phyloP scores from a whole-genome alignment of 1,140 invertebrate species.

The Tetramorium alpestre region DNA sequence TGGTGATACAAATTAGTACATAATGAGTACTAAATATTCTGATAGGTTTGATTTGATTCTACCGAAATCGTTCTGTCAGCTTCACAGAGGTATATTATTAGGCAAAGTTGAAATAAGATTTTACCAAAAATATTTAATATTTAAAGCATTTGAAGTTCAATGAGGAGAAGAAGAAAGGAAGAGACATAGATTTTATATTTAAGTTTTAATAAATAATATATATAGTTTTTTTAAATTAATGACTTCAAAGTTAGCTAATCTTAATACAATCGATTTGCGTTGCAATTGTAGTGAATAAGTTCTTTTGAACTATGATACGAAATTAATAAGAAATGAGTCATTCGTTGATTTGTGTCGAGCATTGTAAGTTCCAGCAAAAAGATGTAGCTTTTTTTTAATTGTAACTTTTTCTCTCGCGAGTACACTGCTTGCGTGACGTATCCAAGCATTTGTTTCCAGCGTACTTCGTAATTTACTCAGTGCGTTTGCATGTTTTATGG shows the following conservation, averaged over 20 bases:
- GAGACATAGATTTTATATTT: background rate
- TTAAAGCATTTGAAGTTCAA: background rate
- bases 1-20: no score
- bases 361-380: background rate
- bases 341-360: background rate
- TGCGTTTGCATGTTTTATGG: slow-evolving; percentile 59
- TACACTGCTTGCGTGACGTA: slow-evolving; percentile 38
- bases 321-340: background rate
- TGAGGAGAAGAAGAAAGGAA: background rate
- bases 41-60: no score
- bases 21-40: no score
- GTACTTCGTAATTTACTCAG: slow-evolving; percentile 59
- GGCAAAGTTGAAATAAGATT: background rate
- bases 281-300: background rate
- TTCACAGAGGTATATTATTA: background rate
- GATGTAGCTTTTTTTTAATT: background rate
- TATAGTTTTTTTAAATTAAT: background rate
- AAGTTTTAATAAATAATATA: no score
- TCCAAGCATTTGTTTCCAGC: slow-evolving; percentile 45
- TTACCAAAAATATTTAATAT: background rate
- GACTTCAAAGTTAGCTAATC: background rate
- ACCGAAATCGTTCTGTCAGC: no score
- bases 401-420: slow-evolving; percentile 30
- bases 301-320: background rate
- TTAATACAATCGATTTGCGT: background rate